A percentile compares a stretch with the other conserved stretches of the same genome.
Evolutionary conservation across 2,797 vertebrate species (phyloP).

Genomic region (Peromyscus nudipes): DNA sequence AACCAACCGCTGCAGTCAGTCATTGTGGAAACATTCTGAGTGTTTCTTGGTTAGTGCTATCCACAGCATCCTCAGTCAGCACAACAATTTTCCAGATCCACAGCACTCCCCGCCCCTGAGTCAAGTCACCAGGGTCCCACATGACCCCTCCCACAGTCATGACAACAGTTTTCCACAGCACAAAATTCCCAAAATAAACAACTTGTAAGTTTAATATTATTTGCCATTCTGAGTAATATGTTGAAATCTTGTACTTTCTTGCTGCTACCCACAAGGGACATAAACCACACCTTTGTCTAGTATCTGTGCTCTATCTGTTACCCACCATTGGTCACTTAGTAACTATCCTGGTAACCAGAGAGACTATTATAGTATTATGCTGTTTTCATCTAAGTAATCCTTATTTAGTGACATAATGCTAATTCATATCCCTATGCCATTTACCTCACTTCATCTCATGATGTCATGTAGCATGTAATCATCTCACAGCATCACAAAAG

Average conservation of each 20-base stretch:
- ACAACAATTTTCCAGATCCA: neutral
- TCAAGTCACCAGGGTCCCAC: neutral
- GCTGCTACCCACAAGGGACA: neutral
- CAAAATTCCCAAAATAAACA: neutral
- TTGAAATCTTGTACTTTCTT: neutral
- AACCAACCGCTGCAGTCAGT: neutral
- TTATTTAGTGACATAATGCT: neutral
- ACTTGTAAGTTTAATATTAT: neutral
- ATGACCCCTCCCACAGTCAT: no score
- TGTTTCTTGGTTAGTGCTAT: slow-evolving; percentile 7
- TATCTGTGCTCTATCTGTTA: neutral
- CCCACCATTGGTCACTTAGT: neutral
- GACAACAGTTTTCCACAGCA: neutral
- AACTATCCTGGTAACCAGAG: neutral
- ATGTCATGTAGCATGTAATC: no score
- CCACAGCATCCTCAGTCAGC: neutral
- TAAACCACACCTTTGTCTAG: neutral
- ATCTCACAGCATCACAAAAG: neutral
- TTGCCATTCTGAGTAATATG: neutral
- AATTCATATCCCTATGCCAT: neutral
- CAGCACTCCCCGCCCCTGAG: neutral
- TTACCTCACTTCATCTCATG: neutral
- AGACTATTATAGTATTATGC: neutral
- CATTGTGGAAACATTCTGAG: slow-evolving; percentile 8
- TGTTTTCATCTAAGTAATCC: neutral